A percentile compares a stretch with the other conserved stretches of the same genome.
Conservation (phyloP, 2,888 invertebrate genomes). For the Actias luna region DNA sequence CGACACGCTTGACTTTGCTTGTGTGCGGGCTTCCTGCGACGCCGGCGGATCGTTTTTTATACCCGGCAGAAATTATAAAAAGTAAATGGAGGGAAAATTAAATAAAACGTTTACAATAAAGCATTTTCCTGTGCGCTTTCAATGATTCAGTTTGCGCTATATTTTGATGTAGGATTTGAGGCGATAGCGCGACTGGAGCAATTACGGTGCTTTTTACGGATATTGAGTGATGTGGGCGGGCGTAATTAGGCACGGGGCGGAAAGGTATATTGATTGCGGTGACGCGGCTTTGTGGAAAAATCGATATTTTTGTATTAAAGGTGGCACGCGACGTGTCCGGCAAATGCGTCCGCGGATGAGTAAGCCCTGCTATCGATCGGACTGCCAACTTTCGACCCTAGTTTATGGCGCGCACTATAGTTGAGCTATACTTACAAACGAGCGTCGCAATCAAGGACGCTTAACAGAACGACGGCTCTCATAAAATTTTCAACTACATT, state of each 20-base stretch:
- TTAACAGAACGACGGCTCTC: conserved; percentile 43
- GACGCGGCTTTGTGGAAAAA: conserved; percentile 78
- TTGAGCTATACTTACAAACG: conserved; percentile 51
- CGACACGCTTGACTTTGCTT: conserved; percentile 49
- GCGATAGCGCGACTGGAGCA: conserved; percentile 49
- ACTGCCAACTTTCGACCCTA: conserved; percentile 65
- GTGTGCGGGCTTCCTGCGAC: conserved; percentile 78
- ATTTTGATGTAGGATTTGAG: conserved; percentile 68
- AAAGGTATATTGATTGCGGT: conserved; percentile 82
- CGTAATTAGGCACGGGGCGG: conserved; percentile 80
- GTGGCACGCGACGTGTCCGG: conserved; percentile 79
- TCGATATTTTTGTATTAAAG: conserved; percentile 80
- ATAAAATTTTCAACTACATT: conserved; percentile 41
- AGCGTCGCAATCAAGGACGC: conserved; percentile 42
- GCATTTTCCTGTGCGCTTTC: conserved; percentile 80
- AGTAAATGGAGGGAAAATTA: conserved; percentile 82
- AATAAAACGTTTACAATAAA: conserved; percentile 82
- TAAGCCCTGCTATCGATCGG: conserved; percentile 72
- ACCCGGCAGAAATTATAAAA: conserved; percentile 81
- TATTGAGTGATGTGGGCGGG: conserved; percentile 78
- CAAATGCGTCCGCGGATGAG: conserved; percentile 69
- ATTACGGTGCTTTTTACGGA: conserved; percentile 71
- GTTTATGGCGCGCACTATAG: conserved; percentile 66
- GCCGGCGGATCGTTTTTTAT: conserved; percentile 79
- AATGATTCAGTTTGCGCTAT: conserved; percentile 77